Evolutionary conservation across 92 coral and sea anemone genomes (phyloP), one percentile per base, ranked within the genome.

Genomic region (Anthopleura xanthogrammica): DNA sequence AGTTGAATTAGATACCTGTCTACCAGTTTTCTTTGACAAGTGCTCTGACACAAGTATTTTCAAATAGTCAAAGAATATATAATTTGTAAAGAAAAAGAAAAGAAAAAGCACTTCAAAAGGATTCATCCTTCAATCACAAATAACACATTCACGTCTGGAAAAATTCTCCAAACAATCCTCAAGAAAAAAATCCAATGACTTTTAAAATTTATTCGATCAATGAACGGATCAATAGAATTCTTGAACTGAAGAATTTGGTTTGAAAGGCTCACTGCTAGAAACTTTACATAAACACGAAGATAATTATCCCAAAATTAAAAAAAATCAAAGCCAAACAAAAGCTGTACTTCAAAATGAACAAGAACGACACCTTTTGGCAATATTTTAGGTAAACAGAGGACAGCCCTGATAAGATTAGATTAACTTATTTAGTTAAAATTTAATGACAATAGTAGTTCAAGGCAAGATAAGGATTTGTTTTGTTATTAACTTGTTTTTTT

Each of bases 21-120:
- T 12, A 70, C 77, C 65, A 68, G 84, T 70, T 80, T 52, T 43
- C 55, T n/a, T 43, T 12, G 42, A 24, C 84, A 81, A 81, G 84
- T 81, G 83, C 29, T 5, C 3, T 62, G 36, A 20, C 36, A 20
- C 7, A 20, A 62, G 36, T 23, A 62, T 62, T 54, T 62, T 20
- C 29, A n/a, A 62, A 60, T 60, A 60, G n/a, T 58, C 65, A 58
- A 58, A 58, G 65, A 23, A 62, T 20, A 20, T 7, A n/a, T 5
- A 62, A n/a, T 12, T 4, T 17, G 68, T 9, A 60, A 60, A 60
- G 24, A 60, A 60, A 60, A 60, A 19, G 10, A n/a, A 17, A n/a
- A 20, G 2, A 8, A 20, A 62, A 62, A 62, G 12, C 14, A 19
- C 7, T 62, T 62, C 70, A n/a, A n/a, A n/a, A 54, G 17, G 3